These are phyloP conservation scores for Tineola bisselliella DNA, from an alignment of 2,888 invertebrate species.

Conservation along the genomic window DNA sequence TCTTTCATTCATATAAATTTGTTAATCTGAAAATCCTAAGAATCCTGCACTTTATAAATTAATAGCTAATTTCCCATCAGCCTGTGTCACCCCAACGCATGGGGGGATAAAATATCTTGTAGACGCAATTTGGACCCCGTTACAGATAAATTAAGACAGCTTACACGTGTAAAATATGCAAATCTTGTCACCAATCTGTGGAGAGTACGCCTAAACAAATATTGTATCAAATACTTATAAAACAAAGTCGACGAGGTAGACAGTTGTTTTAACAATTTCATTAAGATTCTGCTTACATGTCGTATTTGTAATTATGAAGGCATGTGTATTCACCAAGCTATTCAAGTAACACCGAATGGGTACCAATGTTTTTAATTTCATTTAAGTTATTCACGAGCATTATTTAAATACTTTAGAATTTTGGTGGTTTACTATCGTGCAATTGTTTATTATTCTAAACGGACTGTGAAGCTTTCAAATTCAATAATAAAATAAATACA, in stretches of 20 bases:
- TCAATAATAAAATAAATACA: too few relatives aligned
- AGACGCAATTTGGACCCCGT: constrained; percentile 28
- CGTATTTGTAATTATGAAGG: background rate
- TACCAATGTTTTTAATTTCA: too few relatives aligned
- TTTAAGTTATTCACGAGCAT: too few relatives aligned
- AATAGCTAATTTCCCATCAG: background rate
- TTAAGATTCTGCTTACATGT: background rate
- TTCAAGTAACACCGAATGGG: too few relatives aligned
- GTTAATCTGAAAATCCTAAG: background rate
- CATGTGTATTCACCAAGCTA: too few relatives aligned
- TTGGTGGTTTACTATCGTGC: too few relatives aligned
- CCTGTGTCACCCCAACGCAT: background rate
- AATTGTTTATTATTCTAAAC: too few relatives aligned
- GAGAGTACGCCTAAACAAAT: constrained; percentile 39
- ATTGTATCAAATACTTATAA: constrained; percentile 31
- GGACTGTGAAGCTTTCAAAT: too few relatives aligned
- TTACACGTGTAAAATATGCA: constrained; percentile 55
- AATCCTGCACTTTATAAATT: background rate
- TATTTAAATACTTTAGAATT: too few relatives aligned
- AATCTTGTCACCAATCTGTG: constrained; percentile 29
- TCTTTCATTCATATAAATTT: too few relatives aligned
- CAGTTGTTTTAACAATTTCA: constrained; percentile 4
- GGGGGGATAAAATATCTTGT: background rate
- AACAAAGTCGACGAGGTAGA: background rate
- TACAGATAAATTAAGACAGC: constrained; percentile 61